Evolutionary conservation across 2,797 vertebrate genomes (phyloP), one percentile per base, ranked within the genome.

Genomic region (Eidolon dupreanum): DNA sequence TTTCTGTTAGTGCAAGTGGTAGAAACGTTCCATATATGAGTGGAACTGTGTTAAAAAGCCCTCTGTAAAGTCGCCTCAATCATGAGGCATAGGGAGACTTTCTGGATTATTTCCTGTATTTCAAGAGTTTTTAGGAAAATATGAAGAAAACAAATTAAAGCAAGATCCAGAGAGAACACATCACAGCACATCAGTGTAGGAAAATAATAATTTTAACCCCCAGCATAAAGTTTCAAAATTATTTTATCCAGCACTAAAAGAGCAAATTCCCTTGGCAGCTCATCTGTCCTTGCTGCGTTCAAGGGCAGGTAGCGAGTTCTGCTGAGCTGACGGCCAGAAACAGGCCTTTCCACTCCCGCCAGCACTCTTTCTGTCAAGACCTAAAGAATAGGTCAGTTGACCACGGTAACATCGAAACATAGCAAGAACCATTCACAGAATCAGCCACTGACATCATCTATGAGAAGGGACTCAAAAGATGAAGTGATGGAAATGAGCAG

Each of bases 91-190:
- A 19, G 12, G 41, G 16, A 11, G 9, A 4, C 73, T 71, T 66
- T 86, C 74, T 73, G 16, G 51, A 63, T 85, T 70, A 31, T 46
- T 81, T 55, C 15, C 9, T 81, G 28, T 20, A 24, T 84, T 66
- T 87, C 28, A 82, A 43, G 71, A 49, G 22, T 78, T 90, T 68
- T 85, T 85, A 90, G 66, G 51, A 96, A 96, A 93, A 92, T 19
- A 46, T 9, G 49, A 53, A 88, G 28, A 20, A 16, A 51, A n/a
- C 24, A 91, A 8, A 55, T 1, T 20, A 70, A 71, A 95, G 81
- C 33, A 0, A 11, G 10, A n/a, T 63, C 49, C 79, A 73, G 66
- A 90, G 59, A 81, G 33, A 73, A 57, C 17, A 10, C 43, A 51
- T 10, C 36, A 84, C 11, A 28, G 33, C 65, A 66, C 33, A 71